Conservation (phyloP, 2,113 vertebrate species). For the Grallaria varia region DNA sequence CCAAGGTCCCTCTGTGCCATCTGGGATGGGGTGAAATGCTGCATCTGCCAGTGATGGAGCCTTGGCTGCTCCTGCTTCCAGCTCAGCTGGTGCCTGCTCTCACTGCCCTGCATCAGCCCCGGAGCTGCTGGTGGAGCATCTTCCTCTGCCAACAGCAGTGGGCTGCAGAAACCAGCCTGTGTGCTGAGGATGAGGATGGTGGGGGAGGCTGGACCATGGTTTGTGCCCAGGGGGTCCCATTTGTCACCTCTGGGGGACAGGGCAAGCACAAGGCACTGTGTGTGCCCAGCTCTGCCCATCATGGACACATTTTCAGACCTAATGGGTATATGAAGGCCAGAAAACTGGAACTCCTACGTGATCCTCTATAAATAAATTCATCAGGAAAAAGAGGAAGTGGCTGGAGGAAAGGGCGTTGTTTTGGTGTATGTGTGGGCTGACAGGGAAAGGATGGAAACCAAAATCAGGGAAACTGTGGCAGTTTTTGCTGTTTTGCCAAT, state of each 20-base stretch:
- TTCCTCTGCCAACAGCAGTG: background rate
- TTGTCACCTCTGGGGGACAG: background rate
- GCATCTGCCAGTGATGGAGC: background rate
- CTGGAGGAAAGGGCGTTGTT: background rate
- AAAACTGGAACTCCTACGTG: background rate
- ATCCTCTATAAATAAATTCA: background rate
- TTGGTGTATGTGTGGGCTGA: background rate
- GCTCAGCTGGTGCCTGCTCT: background rate
- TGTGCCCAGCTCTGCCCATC: background rate
- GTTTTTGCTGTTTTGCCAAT: background rate
- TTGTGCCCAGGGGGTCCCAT: background rate
- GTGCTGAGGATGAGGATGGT: background rate
- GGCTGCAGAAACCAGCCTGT: fast-evolving
- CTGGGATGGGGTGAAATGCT: background rate
- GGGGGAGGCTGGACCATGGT: background rate
- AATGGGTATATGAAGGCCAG: background rate
- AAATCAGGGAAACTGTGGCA: background rate
- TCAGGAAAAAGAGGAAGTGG: background rate
- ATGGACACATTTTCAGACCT: fast-evolving
- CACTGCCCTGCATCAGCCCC: background rate
- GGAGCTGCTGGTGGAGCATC: background rate
- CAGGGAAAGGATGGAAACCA: background rate
- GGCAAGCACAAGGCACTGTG: fast-evolving
- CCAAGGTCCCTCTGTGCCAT: background rate
- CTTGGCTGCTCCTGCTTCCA: background rate